These are phyloP conservation scores for Mallateleia sp. DNA, from an alignment of 2,888 invertebrate genomes.

Conservation along the genomic window DNA sequence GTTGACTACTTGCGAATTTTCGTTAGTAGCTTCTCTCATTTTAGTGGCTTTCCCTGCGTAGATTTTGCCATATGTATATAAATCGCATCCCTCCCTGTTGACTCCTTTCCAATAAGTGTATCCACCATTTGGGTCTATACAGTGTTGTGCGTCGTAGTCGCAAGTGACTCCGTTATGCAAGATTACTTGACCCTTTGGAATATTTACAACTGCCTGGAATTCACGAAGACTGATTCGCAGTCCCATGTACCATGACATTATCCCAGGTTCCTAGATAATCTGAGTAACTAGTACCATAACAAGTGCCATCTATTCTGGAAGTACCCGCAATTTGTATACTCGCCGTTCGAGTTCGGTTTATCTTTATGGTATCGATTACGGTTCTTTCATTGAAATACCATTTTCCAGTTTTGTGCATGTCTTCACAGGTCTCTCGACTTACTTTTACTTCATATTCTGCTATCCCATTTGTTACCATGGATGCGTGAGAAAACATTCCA, in stretches of 20 bases:
- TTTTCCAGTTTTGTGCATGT: not conserved
- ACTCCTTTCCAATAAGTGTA: not conserved
- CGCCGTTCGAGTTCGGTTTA: not conserved
- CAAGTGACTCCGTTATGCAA: too few relatives aligned
- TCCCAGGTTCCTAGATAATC: too few relatives aligned
- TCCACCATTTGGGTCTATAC: not conserved
- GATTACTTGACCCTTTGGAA: too few relatives aligned
- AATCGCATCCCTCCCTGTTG: conserved; percentile 35
- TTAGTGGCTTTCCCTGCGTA: conserved; percentile 63
- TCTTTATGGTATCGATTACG: not conserved
- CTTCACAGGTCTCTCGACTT: not conserved
- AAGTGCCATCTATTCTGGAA: too few relatives aligned
- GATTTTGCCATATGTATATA: conserved; percentile 59
- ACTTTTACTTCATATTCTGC: not conserved
- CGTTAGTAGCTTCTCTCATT: not conserved
- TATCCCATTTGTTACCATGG: not conserved
- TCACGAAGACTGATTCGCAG: too few relatives aligned
- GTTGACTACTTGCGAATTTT: conserved; percentile 20
- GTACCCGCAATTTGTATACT: too few relatives aligned
- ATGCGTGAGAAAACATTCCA: not conserved
- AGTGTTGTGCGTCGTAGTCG: conserved; percentile 22
- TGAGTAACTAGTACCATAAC: too few relatives aligned
- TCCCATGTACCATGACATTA: too few relatives aligned
- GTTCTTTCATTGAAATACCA: not conserved
- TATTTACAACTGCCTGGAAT: too few relatives aligned